Base-by-base conservation (phyloP, 2,888 invertebrate genomes). In the Biston stratarius region DNA sequence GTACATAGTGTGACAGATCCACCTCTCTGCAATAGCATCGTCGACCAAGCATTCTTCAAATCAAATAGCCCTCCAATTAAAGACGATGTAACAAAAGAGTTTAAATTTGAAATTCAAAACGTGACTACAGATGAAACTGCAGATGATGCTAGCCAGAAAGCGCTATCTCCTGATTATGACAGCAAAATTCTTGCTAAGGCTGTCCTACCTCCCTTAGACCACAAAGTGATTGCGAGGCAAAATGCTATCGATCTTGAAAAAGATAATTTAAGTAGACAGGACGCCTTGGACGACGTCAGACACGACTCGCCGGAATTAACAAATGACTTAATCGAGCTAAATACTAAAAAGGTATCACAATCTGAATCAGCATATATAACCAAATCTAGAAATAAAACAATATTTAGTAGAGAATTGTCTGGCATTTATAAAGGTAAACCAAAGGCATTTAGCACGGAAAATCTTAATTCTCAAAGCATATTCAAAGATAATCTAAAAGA, bases 401-500 rank as follows among this genome's bases (percentile, higher is more conserved):
- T 85, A 64, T 89, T 88, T 61, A 84, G 82, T 60, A 85, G 80
- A 78, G 87, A 83, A 75, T 76, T 86, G 15, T 86, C 85, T 55
- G 86, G 84, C 36, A 79, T 88, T 59, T 91, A 83, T 66, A 89
- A 91, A 55, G 92, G 92, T n/a, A 94, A 90, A 84, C 88, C 88
- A 40, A 94, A 94, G 72, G 85, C 92, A 7, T 89, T 84, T 55
- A 94, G 94, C 78, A 79, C 86, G 80, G 94, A 94, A 67, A 88
- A 92, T 78, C 75, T 94, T 9, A 84, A 85, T 73, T 76, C 70
- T 45, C 81, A 81, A 42, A 77, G 78, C 10, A 83, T 84, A 71
- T 91, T 86, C 65, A 81, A 85, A 78, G 83, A 90, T 58, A 83
- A 80, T 52, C 75, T 94, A 49, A 86, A 86, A 74, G 93, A 94